Percentiles rank a stretch among this genome's conserved stretches.
phyloP scores from a whole-genome alignment of 2,113 vertebrate species.

The Stomatorhinus ivindoensis region DNA sequence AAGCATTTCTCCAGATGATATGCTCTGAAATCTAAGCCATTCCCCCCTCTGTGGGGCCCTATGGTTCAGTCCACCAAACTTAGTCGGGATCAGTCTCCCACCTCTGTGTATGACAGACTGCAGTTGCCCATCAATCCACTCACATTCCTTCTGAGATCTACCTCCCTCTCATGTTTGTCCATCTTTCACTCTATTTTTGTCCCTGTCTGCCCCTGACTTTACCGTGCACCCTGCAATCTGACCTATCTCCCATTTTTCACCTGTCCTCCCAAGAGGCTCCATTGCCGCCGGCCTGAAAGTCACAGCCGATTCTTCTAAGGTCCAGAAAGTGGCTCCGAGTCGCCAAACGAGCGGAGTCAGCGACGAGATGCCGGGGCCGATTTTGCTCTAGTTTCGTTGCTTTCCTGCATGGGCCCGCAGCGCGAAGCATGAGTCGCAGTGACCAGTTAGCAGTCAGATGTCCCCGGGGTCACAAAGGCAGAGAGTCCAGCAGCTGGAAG shows the following conservation, averaged over 20 bases:
- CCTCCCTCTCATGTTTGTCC: not conserved
- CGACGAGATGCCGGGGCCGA: slow-evolving; percentile 17
- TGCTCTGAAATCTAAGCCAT: not conserved
- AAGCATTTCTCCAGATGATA: slow-evolving; percentile 31
- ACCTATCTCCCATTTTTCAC: not conserved
- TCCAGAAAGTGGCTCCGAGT: slow-evolving; percentile 9
- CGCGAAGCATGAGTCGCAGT: slow-evolving; percentile 45
- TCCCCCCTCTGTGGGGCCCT: not conserved
- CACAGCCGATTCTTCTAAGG: not conserved
- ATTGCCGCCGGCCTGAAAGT: not conserved
- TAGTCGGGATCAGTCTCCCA: not conserved
- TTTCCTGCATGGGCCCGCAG: slow-evolving; percentile 20
- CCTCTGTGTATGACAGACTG: not conserved
- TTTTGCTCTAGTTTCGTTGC: slow-evolving; percentile 28
- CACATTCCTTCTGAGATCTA: not conserved
- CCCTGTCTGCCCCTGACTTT: not conserved
- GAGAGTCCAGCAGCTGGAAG: slow-evolving; percentile 4
- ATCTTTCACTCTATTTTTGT: not conserved
- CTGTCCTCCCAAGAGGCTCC: not conserved
- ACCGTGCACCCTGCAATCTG: not conserved
- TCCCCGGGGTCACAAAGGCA: slow-evolving; percentile 17
- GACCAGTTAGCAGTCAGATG: not conserved
- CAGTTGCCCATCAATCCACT: not conserved
- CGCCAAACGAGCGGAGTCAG: slow-evolving; percentile 35
- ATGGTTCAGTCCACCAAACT: not conserved